Percentiles rank a stretch among this genome's conserved stretches.
Evolutionary conservation across 2,113 vertebrate genomes (phyloP).

Genomic region (Microtus montanus): DNA sequence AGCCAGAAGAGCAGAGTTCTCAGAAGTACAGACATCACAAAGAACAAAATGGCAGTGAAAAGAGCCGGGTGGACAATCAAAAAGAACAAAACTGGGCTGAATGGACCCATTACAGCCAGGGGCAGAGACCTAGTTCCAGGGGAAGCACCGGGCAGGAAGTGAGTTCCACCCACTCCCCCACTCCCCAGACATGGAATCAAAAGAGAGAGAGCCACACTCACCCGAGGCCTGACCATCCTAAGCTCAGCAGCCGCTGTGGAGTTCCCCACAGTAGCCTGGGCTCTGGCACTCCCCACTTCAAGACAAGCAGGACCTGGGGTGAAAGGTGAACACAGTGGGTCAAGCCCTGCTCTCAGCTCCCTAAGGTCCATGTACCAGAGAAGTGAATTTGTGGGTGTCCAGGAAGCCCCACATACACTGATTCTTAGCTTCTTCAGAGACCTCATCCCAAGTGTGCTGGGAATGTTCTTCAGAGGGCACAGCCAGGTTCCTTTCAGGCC

Average conservation of each 20-base stretch:
- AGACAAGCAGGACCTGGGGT: constrained; percentile 13
- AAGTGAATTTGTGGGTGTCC: background rate
- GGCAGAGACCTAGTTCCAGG: background rate
- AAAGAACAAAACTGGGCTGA: background rate
- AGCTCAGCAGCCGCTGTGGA: background rate
- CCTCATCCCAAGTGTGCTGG: background rate
- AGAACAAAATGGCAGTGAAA: background rate
- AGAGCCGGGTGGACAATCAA: background rate
- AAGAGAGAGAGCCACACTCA: background rate
- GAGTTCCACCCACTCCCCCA: background rate
- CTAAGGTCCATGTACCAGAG: background rate
- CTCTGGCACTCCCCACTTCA: background rate
- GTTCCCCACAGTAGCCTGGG: background rate
- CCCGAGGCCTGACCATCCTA: background rate
- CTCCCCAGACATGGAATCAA: background rate
- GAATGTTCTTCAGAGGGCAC: background rate
- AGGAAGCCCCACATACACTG: background rate
- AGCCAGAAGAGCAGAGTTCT: background rate
- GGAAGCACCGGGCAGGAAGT: background rate
- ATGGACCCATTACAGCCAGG: background rate
- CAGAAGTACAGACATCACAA: background rate
- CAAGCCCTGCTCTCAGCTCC: background rate
- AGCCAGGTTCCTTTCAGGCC: background rate
- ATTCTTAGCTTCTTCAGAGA: background rate
- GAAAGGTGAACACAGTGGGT: constrained; percentile 14